Base-by-base conservation (phyloP, 2,888 invertebrate genomes). In the Eupeodes luniger region DNA sequence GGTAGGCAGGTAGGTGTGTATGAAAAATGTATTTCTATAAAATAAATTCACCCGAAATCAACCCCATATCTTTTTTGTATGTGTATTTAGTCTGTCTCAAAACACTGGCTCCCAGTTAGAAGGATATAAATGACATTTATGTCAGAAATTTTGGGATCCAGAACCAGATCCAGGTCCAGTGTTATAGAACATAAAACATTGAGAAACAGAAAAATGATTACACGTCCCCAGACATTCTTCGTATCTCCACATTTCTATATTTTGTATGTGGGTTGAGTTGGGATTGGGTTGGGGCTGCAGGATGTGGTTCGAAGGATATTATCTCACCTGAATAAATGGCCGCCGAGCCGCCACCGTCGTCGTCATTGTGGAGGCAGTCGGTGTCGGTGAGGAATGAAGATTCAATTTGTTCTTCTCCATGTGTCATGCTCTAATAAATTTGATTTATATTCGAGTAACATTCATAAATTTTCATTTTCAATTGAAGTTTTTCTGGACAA, bases 401-500 rank as follows among this genome's bases (percentile, higher is more conserved):
- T 27, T 27, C 27, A 27, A 27, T 55, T n/a, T 34, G 36, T 51
- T 61, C 59, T 69, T 34, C 4, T 67, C 47, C 53, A 53, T 69
- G 57, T 57, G 76, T 53, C 70, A 62, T 55, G 67, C 16, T 61
- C 47, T 64, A 75, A 86, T 86, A 83, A 87, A 80, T 87, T 83
- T 87, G 86, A 87, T 83, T 83, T 87, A 86, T 82, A 61, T 27
- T 27, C 27, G 27, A 27, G 27, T 76, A 40, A 47, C 57, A 34
- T 62, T 87, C 86, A 87, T 87, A 87, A 80, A 87, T 83, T 82
- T 64, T 79, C 57, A 49, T 57, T 59, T 80, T 76, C 83, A 83
- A 83, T 87, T 87, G 76, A 83, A 74, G 61, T 85, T 77, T 72
- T 70, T 70, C 57, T 81, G 78, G 76, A 81, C 81, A 77, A 67